A percentile compares a stretch with the other conserved stretches of the same genome.
Evolutionary conservation across 2,888 invertebrate species (phyloP).

Genomic region (Lasius fuliginosus): DNA sequence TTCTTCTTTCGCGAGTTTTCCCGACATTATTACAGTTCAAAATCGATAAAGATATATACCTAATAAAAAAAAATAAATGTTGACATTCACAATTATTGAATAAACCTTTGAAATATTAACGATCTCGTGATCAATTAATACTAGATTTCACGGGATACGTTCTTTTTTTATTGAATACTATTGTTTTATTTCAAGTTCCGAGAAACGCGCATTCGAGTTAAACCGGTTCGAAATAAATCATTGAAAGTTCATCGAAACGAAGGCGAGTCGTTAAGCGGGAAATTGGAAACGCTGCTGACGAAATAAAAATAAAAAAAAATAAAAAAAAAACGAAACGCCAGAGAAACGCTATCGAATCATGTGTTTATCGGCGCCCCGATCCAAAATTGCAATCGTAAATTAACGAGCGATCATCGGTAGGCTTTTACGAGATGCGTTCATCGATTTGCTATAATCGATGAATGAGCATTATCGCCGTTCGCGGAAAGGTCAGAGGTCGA

Average conservation of each 20-base stretch:
- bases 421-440: constrained; percentile 27
- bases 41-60: background rate
- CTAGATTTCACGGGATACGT: background rate
- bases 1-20: background rate
- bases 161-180: background rate
- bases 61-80: background rate
- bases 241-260: constrained; percentile 9
- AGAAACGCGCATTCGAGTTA: constrained; percentile 5
- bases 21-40: background rate
- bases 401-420: constrained; percentile 34
- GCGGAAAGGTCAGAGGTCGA: constrained; percentile 67
- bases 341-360: background rate
- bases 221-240: constrained; percentile 28
- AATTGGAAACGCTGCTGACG: constrained; percentile 28
- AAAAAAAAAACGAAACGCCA: constrained; percentile 12
- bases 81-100: background rate
- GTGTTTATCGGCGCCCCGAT: background rate
- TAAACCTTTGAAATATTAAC: background rate
- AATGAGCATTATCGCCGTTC: constrained; percentile 52
- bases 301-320: constrained; percentile 24
- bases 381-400: constrained; percentile 41
- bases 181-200: constrained; percentile 2
- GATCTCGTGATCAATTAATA: background rate
- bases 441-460: constrained; percentile 54
- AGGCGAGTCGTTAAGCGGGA: background rate